These are phyloP conservation scores for Eulemur rubriventer DNA, from an alignment of 2,797 vertebrate species.

Conservation along the genomic window DNA sequence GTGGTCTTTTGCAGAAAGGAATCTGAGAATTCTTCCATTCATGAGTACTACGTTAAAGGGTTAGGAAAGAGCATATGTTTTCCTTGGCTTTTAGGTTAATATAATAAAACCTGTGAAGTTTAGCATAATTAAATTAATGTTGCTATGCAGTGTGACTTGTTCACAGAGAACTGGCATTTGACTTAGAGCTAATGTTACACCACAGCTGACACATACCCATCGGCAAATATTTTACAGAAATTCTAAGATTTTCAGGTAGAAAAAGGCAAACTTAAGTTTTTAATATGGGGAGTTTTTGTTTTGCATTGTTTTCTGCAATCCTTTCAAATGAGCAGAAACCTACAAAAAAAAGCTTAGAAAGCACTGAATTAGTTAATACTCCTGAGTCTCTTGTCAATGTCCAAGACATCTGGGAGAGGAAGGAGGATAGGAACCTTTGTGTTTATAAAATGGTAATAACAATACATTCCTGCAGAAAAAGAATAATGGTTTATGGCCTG, in stretches of 20 bases:
- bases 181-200: slow-evolving; percentile 1
- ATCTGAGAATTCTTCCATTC: slow-evolving; percentile 21
- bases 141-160: slow-evolving; percentile 66
- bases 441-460: slow-evolving; percentile 11
- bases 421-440: not conserved
- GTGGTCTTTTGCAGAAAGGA: slow-evolving; percentile 21
- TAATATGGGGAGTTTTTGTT: not conserved
- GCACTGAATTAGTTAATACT: not conserved
- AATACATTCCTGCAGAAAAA: not conserved
- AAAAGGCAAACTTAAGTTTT: not conserved
- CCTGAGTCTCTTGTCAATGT: not conserved
- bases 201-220: slow-evolving; percentile 12
- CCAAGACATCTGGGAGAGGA: not conserved
- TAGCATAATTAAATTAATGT: slow-evolving; percentile 50
- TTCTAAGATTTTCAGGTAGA: slow-evolving; percentile 54
- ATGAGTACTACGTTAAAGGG: slow-evolving; percentile 6
- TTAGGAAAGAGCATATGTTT: slow-evolving; percentile 31
- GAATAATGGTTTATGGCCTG: slow-evolving; percentile 5
- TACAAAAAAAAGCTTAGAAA: not conserved
- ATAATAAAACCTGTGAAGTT: slow-evolving; percentile 56
- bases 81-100: slow-evolving; percentile 59
- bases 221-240: not conserved
- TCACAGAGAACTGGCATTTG: slow-evolving; percentile 62
- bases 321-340: not conserved
- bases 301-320: not conserved